phyloP scores from a whole-genome alignment of 2,113 vertebrate species.

The Takifugu flavidus region DNA sequence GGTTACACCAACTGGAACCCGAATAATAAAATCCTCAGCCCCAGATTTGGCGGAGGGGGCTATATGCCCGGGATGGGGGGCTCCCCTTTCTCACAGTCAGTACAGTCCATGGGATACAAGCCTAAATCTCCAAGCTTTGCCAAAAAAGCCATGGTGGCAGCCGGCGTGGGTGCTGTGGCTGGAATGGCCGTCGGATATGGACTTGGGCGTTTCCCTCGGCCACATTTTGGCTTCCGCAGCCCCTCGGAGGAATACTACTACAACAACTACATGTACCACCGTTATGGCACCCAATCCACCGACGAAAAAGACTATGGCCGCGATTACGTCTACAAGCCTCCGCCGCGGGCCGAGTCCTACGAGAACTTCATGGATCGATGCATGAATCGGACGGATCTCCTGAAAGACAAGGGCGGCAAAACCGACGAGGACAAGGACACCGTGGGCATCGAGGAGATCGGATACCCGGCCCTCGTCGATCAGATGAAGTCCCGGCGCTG shows the following conservation, averaged over 20 bases:
- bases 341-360: constrained; percentile 57
- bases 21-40: constrained; percentile 75
- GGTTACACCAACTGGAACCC: constrained; percentile 74
- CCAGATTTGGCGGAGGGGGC: constrained; percentile 64
- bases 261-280: constrained; percentile 76
- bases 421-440: constrained; percentile 45
- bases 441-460: constrained; percentile 69
- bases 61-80: constrained; percentile 51
- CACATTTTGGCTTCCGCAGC: constrained; percentile 68
- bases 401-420: constrained; percentile 30
- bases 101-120: constrained; percentile 60
- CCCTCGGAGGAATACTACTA: constrained; percentile 70
- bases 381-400: constrained; percentile 59
- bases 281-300: constrained; percentile 62
- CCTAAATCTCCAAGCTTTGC: constrained; percentile 70
- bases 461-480: constrained; percentile 67
- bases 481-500: constrained; percentile 66
- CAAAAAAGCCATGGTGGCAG: constrained; percentile 75
- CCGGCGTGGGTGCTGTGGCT: constrained; percentile 71
- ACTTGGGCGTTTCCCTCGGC: constrained; percentile 71
- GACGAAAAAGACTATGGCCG: constrained; percentile 63
- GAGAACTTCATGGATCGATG: constrained; percentile 67
- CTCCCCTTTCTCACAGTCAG: constrained; percentile 70
- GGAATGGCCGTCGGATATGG: constrained; percentile 77
- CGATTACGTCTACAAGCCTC: constrained; percentile 62